Conservation (phyloP, 2,113 vertebrate species). For the Stigmatopora nigra region DNA sequence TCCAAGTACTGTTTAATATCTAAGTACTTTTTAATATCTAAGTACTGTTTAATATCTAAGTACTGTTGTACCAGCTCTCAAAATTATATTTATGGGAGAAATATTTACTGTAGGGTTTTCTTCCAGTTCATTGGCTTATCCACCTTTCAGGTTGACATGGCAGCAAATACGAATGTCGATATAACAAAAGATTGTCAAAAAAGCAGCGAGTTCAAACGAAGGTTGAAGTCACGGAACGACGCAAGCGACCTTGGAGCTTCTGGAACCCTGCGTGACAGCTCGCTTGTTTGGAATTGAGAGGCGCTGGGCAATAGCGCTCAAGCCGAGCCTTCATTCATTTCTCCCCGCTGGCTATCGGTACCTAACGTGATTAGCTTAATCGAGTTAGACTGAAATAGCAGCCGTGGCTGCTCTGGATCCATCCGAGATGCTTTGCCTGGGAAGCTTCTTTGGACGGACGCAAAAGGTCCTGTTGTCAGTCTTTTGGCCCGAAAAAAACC, state of each 20-base stretch:
- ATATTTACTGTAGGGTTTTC: no score
- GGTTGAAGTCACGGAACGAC: constrained; percentile 9
- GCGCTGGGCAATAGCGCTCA: constrained; percentile 47
- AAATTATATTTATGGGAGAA: no score
- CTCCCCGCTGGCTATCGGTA: constrained; percentile 35
- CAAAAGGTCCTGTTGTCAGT: constrained; percentile 18
- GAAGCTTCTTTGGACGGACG: constrained; percentile 9
- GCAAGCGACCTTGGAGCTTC: constrained; percentile 6
- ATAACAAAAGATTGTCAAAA: neutral
- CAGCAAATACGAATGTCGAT: neutral
- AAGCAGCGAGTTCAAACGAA: neutral
- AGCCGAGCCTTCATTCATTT: constrained; percentile 50
- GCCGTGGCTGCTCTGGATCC: constrained; percentile 34
- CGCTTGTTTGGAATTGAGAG: constrained; percentile 37
- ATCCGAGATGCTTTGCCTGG: constrained; percentile 31
- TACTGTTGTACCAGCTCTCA: no score
- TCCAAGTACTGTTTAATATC: no score
- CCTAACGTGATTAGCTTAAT: constrained; percentile 71
- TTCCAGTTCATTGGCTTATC: neutral
- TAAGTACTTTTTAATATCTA: no score
- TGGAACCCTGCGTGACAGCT: constrained; percentile 21
- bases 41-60: no score
- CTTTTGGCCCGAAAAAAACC: neutral
- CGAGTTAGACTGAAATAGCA: constrained; percentile 63
- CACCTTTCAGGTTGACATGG: neutral